Evolutionary conservation across 2,888 invertebrate genomes (phyloP), one percentile per base, ranked within the genome.

Genomic region (Archaeoteleia sp.): DNA sequence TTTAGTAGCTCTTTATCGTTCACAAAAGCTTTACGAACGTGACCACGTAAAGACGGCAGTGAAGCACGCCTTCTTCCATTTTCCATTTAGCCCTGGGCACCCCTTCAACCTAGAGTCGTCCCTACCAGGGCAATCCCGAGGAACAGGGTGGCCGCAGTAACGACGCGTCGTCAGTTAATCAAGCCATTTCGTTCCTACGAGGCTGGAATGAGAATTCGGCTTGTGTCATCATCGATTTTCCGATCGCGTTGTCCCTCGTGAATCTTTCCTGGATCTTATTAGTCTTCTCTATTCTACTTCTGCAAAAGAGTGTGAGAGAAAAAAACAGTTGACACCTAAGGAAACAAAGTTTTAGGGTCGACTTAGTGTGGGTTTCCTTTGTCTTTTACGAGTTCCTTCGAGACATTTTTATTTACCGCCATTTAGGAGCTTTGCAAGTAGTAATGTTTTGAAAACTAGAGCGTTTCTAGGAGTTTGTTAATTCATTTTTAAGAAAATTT

Each of bases 151-250:
- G 78, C 75, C 74, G 73, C 75, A 72, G 79, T 81, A 80, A 82
- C 80, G 82, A 82, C 76, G 76, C 79, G 78, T 83, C 80, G 79
- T 80, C 82, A 76, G 84, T 84, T 84, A 84, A 84, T 84, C 84
- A 84, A 84, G 83, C 81, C 80, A 82, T 84, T 84, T 82, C 80
- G 82, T 71, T 80, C 76, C 76, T 76, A 58, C 76, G 76, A 72
- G 76, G 74, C 62, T 49, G 71, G 80, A 78, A 81, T 70, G 75
- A 77, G 75, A 71, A 80, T 51, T 58, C 35, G 46, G 58, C 53
- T 66, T 58, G 48, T 57, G 57, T 48, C 66, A 32, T 42, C 58
- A 60, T 66, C 66, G 66, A 60, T 54, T 66, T 66, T 58, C 58
- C 58, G 42, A 60, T 66, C 66, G 25, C 46, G 15, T 40, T 15